These are phyloP conservation scores for Eulimnadia texana DNA, from an alignment of 1,140 invertebrate species.

Conservation along the genomic window DNA sequence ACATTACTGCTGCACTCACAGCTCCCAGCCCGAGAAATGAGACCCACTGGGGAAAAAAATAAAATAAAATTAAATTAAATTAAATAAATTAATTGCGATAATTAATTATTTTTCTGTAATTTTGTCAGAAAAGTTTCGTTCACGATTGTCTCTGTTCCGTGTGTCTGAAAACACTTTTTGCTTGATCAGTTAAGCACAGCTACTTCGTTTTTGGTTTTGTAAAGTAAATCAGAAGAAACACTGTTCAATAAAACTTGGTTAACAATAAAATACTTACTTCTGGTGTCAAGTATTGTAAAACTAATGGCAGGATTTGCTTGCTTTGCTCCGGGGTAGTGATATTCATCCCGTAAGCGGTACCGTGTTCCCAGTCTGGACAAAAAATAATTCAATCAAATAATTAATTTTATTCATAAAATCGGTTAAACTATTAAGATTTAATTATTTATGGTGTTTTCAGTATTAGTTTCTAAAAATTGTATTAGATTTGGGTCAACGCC, in stretches of 20 bases:
- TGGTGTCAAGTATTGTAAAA: conserved; percentile 58
- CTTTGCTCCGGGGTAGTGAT: conserved; percentile 34
- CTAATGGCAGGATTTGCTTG: conserved; percentile 52
- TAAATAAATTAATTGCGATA: background rate
- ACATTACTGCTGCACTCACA: conserved; percentile 67
- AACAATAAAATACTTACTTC: conserved; percentile 25
- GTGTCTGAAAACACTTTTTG: no score
- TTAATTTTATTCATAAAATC: no score
- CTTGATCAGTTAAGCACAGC: no score
- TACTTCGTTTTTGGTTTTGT: no score
- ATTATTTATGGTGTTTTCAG: no score
- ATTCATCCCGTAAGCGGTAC: conserved; percentile 33
- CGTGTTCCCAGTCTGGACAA: conserved; percentile 42
- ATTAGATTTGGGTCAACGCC: no score
- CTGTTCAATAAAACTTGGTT: no score
- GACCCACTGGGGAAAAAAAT: conserved; percentile 29
- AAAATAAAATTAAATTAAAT: conserved; percentile 12
- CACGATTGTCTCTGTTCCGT: no score
- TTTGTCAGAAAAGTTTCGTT: no score
- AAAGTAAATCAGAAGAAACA: no score
- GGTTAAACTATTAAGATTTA: no score
- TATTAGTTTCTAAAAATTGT: no score
- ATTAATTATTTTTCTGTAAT: background rate
- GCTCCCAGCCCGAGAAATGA: conserved; percentile 56
- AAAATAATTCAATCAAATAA: background rate